phyloP scores from a whole-genome alignment of 2,888 invertebrate genomes.

The Volucella bombylans region DNA sequence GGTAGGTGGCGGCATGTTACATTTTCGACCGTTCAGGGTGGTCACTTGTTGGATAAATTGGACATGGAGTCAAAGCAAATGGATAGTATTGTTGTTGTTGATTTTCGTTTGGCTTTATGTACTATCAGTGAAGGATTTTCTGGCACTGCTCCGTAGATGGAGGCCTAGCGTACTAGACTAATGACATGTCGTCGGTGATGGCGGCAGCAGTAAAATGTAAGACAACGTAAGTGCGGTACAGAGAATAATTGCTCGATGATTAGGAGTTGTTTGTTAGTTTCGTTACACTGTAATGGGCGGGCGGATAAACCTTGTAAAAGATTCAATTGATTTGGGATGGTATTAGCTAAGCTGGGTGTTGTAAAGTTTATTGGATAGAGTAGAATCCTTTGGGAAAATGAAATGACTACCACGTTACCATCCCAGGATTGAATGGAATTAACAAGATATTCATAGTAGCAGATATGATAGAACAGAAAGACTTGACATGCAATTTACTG shows the following conservation, averaged over 20 bases:
- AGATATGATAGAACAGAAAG: too few species aligned
- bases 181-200: constrained; percentile 66
- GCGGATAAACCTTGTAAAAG: constrained; percentile 36
- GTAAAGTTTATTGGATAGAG: background rate
- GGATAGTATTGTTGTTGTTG: constrained; percentile 28
- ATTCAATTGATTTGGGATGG: constrained; percentile 22
- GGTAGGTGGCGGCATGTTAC: constrained; percentile 72
- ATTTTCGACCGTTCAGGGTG: constrained; percentile 69
- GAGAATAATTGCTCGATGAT: constrained; percentile 61
- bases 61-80: constrained; percentile 53
- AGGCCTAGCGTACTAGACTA: constrained; percentile 41
- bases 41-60: constrained; percentile 63
- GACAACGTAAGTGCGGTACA: constrained; percentile 65
- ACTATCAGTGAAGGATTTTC: constrained; percentile 71
- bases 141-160: constrained; percentile 32
- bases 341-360: constrained; percentile 1
- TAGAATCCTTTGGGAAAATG: background rate
- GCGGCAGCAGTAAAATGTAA: constrained; percentile 67
- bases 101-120: constrained; percentile 29
- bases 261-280: constrained; percentile 63
- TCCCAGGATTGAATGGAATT: background rate
- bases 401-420: background rate
- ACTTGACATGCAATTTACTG: too few species aligned
- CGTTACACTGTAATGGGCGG: constrained; percentile 40
- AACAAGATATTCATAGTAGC: background rate